Evolutionary conservation across 2,113 vertebrate genomes (phyloP), one percentile per base, ranked within the genome.

Genomic region (Pachycephala philippinensis): DNA sequence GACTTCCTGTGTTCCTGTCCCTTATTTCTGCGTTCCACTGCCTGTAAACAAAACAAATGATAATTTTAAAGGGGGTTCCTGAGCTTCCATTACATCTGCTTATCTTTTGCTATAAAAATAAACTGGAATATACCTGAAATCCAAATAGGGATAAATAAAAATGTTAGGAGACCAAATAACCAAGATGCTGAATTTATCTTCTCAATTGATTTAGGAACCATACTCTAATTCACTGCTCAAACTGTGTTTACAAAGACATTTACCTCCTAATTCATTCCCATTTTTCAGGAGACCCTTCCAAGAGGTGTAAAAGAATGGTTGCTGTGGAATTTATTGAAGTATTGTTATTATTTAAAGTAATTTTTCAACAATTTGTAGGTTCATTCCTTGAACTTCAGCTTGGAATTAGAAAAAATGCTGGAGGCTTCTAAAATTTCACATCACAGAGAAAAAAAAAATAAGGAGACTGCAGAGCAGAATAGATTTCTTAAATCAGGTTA

Each of bases 401-500:
- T 68, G 23, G 37, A 92, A 76, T 87, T 64, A 60, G 49, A 93
- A 92, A 80, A 92, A 93, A 31, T 84, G 60, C 69, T 89, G 52
- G 68, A 84, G 33, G 59, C 68, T 84, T 95, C 86, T 6, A 10
- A 74, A 81, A 86, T 89, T 90, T 93, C 35, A 16, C 82, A 28
- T 78, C 56, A 42, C 33, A 77, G 52, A 35, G 56, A 12, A 1
- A 14, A 63, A 14, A 63, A 47, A 57, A 28, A 50, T 42, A 47
- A 61, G 26, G 22, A 80, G 5, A 11, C 49, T 94, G 60, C 20
- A 82, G 30, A 94, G 35, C 53, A 84, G 81, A 82, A 91, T 39
- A 83, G 53, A 61, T 83, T 76, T 90, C 50, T 93, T 85, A 95
- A 91, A 91, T 85, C 49, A 80, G n/a, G 44, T 90, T 93, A 88